Base-by-base conservation (phyloP, 2,113 vertebrate species). In the Halichoerus grypus region DNA sequence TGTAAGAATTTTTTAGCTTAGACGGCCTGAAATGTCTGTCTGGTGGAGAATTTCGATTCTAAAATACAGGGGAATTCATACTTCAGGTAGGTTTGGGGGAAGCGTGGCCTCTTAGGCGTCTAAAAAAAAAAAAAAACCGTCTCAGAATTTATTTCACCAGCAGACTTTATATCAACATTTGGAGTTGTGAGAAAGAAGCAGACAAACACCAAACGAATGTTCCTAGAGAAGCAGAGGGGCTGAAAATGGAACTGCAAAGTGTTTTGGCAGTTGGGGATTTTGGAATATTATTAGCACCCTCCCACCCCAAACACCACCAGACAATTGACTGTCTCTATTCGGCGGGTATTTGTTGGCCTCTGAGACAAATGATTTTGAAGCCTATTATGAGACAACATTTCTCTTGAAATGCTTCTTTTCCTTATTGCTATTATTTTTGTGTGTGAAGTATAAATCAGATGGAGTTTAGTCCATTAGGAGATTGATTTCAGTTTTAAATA, bases 191-290 rank as follows among this genome's bases (percentile, higher is more conserved):
- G 91, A 95, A 91, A 93, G 88, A 95, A 49, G 77, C 81, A 91
- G 76, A 97, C 76, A 84, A 94, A 92, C 61, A 71, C 0, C 18
- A 79, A 74, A 5, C 28, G 31, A 92, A 36, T 7, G n/a, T 83
- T 94, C 91, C 91, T 97, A 33, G 95, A 96, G 88, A 96, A 91
- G 77, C 95, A 93, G 92, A 96, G 91, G 87, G 71, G 9, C 95
- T 97, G 97, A 63, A 89, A 90, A 96, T 53, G 83, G 87, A 95
- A 28, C 79, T 84, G 92, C 46, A 7, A 83, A 95, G 72, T 74
- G 72, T 57, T 82, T 71, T 96, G 77, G 91, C 89, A 92, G 83
- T 67, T 89, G 80, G 88, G 63, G 80, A 84, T n/a, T 96, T 28
- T 49, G 87, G 96, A 92, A 84, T 96, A 93, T 96, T 97, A 85